phyloP scores from a whole-genome alignment of 64 coral and sea anemone species.

The Porites australiensis region DNA sequence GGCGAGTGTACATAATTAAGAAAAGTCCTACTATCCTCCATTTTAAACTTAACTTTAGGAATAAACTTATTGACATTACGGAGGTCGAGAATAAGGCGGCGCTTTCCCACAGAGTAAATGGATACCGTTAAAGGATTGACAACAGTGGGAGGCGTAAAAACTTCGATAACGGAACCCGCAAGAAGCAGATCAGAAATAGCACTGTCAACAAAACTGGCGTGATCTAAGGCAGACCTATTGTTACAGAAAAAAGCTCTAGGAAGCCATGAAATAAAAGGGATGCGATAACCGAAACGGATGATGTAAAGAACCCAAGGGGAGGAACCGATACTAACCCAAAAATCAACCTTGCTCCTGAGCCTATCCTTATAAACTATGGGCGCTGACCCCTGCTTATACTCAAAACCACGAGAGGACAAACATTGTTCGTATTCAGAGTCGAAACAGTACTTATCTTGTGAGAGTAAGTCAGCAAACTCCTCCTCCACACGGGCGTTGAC shows the following conservation, averaged over 20 bases:
- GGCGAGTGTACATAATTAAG: not conserved
- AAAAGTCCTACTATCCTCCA: slow-evolving; percentile 69
- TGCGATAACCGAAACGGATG: no score
- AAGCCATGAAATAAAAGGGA: not conserved
- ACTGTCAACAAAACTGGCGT: not conserved
- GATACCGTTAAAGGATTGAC: slow-evolving; percentile 67
- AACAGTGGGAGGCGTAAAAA: slow-evolving; percentile 5
- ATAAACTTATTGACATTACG: slow-evolving; percentile 71
- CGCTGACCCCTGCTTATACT: no score
- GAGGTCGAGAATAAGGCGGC: slow-evolving; percentile 42
- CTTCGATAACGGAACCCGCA: not conserved
- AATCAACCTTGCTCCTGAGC: no score
- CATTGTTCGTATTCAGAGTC: no score
- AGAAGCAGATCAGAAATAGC: not conserved
- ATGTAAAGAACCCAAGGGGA: no score
- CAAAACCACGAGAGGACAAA: no score
- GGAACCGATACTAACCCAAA: no score
- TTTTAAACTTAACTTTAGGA: slow-evolving; percentile 56
- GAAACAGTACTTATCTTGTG: no score
- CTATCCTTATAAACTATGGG: no score
- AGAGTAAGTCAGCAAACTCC: not conserved
- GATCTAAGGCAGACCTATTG: not conserved
- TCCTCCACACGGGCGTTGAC: not conserved
- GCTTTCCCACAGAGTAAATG: slow-evolving; percentile 35
- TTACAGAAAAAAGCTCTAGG: not conserved